These are phyloP conservation scores for Pectinophora gossypiella DNA, from an alignment of 1,140 invertebrate species.

Conservation along the genomic window DNA sequence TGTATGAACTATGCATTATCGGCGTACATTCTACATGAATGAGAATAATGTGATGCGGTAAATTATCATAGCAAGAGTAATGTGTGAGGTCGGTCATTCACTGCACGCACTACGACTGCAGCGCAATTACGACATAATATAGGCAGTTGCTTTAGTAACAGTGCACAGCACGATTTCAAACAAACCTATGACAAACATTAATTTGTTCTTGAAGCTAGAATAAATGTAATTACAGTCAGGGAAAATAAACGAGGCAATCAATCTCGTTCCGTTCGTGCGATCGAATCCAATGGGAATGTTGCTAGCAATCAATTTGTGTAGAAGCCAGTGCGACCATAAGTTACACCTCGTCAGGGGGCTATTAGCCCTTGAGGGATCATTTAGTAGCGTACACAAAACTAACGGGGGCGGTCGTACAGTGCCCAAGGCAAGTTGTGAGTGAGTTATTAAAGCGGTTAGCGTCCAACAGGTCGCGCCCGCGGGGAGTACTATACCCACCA, in stretches of 20 bases:
- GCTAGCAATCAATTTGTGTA: neutral
- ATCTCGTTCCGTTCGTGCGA: neutral
- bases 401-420: neutral
- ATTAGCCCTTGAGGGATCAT: neutral
- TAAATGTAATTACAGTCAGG: too few species aligned
- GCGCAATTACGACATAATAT: too few species aligned
- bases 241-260: too few species aligned
- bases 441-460: constrained; percentile 1
- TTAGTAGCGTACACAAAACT: neutral
- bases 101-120: neutral
- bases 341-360: neutral
- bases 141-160: too few species aligned
- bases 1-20: neutral
- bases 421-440: neutral
- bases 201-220: too few species aligned
- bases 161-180: too few species aligned
- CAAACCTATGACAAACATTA: too few species aligned
- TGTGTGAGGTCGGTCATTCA: neutral
- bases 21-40: neutral
- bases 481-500: constrained; percentile 12
- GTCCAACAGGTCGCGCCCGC: constrained; percentile 20
- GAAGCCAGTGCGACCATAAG: neutral
- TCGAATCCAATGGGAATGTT: neutral
- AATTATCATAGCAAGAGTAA: neutral
- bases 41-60: neutral